phyloP scores from a whole-genome alignment of 2,797 vertebrate genomes.

The Tiaroga cobitis region DNA sequence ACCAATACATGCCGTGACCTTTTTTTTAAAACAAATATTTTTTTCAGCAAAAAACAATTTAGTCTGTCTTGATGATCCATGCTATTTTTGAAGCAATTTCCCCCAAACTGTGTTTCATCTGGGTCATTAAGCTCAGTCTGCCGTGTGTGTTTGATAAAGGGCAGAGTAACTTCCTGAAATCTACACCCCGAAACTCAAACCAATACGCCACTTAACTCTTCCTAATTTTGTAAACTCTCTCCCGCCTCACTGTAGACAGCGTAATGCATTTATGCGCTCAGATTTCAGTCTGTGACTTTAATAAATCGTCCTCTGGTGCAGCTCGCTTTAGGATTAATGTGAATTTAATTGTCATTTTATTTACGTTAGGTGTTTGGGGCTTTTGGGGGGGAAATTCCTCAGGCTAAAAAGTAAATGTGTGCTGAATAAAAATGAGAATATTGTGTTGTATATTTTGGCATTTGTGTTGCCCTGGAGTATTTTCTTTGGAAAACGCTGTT shows the following conservation, averaged over 20 bases:
- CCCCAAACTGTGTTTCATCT: conserved; percentile 61
- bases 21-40: no score
- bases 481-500: conserved; percentile 60
- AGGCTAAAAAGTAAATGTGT: conserved; percentile 60
- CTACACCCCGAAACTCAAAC: conserved; percentile 49
- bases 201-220: conserved; percentile 55
- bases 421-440: conserved; percentile 65
- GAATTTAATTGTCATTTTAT: conserved; percentile 73
- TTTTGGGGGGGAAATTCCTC: conserved; percentile 66
- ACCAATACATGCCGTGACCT: no score
- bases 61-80: conserved; percentile 55
- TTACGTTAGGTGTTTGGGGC: conserved; percentile 60
- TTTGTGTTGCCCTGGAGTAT: conserved; percentile 63
- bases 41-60: conserved; percentile 25
- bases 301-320: conserved; percentile 64
- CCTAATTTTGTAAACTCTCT: conserved; percentile 53
- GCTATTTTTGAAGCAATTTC: conserved; percentile 46
- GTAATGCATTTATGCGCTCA: conserved; percentile 57
- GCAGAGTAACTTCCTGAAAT: conserved; percentile 56
- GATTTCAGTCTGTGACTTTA: conserved; percentile 63
- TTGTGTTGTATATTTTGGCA: conserved; percentile 66
- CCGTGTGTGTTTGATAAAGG: conserved; percentile 60
- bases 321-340: conserved; percentile 68
- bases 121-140: conserved; percentile 33
- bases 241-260: conserved; percentile 53